Conservation (phyloP, 2,888 invertebrate genomes). For the Diplolepis rosae region DNA sequence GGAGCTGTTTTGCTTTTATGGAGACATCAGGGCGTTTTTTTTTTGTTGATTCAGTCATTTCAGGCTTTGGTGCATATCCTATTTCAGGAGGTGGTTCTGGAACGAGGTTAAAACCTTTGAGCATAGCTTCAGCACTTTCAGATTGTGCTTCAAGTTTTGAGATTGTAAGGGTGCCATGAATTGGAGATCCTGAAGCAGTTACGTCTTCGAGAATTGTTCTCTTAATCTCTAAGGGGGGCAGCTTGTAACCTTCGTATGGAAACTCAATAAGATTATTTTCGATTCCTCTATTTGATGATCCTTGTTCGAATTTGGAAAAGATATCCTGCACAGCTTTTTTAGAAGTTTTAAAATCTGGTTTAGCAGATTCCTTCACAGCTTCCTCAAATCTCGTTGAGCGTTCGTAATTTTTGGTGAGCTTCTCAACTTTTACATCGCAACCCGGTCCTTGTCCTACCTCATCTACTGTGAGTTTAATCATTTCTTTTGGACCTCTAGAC, state of each 20-base stretch:
- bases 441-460: slow-evolving; percentile 61
- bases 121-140: slow-evolving; percentile 66
- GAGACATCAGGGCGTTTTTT: slow-evolving; percentile 76
- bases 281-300: slow-evolving; percentile 60
- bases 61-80: slow-evolving; percentile 79
- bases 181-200: slow-evolving; percentile 64
- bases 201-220: slow-evolving; percentile 66
- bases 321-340: slow-evolving; percentile 67
- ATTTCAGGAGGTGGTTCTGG: slow-evolving; percentile 85
- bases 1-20: slow-evolving; percentile 78
- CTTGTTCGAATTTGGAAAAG: slow-evolving; percentile 66
- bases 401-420: slow-evolving; percentile 70
- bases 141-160: slow-evolving; percentile 66
- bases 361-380: slow-evolving; percentile 37
- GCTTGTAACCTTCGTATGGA: slow-evolving; percentile 68
- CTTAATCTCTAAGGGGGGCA: slow-evolving; percentile 59
- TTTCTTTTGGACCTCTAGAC: slow-evolving; percentile 70
- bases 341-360: slow-evolving; percentile 55
- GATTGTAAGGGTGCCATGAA: slow-evolving; percentile 64
- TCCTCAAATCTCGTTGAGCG: slow-evolving; percentile 66
- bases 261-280: slow-evolving; percentile 70
- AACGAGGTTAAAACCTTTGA: slow-evolving; percentile 76
- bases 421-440: slow-evolving; percentile 67
- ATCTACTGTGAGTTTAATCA: slow-evolving; percentile 67
- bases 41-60: slow-evolving; percentile 59